These are phyloP conservation scores for Eueremaeus valkanovi DNA, from an alignment of 2,888 invertebrate species.

Conservation along the genomic window DNA sequence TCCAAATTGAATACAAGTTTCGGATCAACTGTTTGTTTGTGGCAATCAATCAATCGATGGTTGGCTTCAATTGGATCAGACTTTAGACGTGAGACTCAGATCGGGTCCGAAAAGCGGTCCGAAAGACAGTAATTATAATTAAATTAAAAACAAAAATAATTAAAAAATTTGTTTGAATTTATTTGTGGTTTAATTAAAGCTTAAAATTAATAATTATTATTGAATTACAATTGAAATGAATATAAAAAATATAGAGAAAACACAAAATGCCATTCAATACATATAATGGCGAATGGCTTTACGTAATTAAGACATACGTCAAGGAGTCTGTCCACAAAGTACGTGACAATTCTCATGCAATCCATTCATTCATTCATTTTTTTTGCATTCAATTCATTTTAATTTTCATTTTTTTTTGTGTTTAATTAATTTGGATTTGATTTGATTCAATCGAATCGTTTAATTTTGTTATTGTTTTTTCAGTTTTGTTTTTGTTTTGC, in stretches of 20 bases:
- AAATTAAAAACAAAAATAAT: background rate
- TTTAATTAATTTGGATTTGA: too few relatives aligned
- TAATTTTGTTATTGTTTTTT: background rate
- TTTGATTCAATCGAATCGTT: background rate
- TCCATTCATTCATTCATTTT: too few relatives aligned
- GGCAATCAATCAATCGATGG: slow-evolving; percentile 6
- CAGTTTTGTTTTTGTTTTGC: background rate
- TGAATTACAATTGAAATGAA: slow-evolving; percentile 12
- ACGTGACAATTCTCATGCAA: background rate
- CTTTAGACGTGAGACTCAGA: background rate
- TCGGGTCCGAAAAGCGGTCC: background rate
- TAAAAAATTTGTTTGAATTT: background rate
- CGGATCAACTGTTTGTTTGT: too few relatives aligned
- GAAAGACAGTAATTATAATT: background rate
- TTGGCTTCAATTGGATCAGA: background rate
- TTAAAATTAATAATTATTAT: background rate
- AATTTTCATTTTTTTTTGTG: too few relatives aligned
- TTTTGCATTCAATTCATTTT: too few relatives aligned
- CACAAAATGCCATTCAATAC: slow-evolving; percentile 35
- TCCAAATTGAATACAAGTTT: slow-evolving; percentile 4
- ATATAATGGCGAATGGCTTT: slow-evolving; percentile 24
- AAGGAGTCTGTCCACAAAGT: background rate
- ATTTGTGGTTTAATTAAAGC: background rate
- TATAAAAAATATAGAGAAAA: background rate
- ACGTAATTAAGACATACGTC: slow-evolving; percentile 28